Evolutionary conservation across 2,888 invertebrate species (phyloP).

Genomic region (Archips xylosteana): DNA sequence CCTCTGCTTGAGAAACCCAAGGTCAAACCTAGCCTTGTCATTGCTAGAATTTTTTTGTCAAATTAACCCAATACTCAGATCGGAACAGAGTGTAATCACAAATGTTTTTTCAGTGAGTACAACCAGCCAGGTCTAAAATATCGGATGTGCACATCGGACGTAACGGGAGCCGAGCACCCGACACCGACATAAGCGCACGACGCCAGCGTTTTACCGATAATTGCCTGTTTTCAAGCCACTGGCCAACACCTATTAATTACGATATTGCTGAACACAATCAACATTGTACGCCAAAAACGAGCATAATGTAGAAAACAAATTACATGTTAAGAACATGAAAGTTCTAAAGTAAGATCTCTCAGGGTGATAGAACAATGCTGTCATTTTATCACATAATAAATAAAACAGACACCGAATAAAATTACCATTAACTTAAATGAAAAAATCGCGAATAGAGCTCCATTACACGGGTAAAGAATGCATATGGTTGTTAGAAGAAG

Average conservation of each 20-base stretch:
- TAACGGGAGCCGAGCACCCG: slow-evolving; percentile 52
- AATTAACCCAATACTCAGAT: too few relatives aligned
- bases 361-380: slow-evolving; percentile 25
- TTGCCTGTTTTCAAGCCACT: slow-evolving; percentile 1
- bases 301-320: background rate
- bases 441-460: slow-evolving; percentile 29
- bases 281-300: background rate
- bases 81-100: background rate
- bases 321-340: background rate
- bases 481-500: slow-evolving; percentile 15
- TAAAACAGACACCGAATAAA: slow-evolving; percentile 28
- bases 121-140: slow-evolving; percentile 21
- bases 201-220: background rate
- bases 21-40: too few relatives aligned
- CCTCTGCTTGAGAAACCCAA: too few relatives aligned
- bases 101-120: slow-evolving; percentile 29
- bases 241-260: background rate
- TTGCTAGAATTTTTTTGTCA: too few relatives aligned
- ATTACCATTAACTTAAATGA: slow-evolving; percentile 38
- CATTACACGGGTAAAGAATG: slow-evolving; percentile 24
- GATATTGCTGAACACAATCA: background rate
- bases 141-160: slow-evolving; percentile 49
- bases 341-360: slow-evolving; percentile 15
- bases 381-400: slow-evolving; percentile 33
- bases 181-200: slow-evolving; percentile 9